A percentile compares a stretch with the other conserved stretches of the same genome.
Conservation (phyloP, 1,140 invertebrate species). For the Conus betulinus region DNA sequence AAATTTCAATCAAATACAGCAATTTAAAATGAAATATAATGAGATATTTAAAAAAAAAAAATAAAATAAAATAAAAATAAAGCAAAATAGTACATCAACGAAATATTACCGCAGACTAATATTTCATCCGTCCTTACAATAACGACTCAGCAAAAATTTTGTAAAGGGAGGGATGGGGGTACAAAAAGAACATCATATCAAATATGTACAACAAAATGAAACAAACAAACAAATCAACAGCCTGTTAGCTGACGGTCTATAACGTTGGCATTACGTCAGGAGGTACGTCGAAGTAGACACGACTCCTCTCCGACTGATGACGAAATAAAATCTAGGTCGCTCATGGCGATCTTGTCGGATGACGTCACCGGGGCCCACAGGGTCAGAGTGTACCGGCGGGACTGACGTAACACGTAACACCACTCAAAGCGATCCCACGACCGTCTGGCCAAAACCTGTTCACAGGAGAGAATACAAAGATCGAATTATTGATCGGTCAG, state of each 20-base stretch:
- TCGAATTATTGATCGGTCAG: neutral
- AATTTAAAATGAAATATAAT: no score
- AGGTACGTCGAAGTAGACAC: conserved; percentile 57
- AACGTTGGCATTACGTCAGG: conserved; percentile 42
- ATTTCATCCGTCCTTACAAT: no score
- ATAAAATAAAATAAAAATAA: neutral
- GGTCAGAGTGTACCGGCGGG: conserved; percentile 53
- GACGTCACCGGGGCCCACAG: conserved; percentile 44
- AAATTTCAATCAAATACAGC: no score
- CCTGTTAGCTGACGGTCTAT: neutral
- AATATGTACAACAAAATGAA: no score
- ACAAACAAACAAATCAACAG: neutral
- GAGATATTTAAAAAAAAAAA: no score
- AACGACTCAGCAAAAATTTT: neutral
- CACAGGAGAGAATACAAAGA: no score
- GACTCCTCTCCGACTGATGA: conserved; percentile 40
- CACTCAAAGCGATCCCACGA: conserved; percentile 53
- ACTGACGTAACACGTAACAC: conserved; percentile 55
- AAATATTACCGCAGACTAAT: neutral
- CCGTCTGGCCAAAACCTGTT: conserved; percentile 38
- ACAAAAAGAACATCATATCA: neutral
- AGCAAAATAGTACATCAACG: neutral
- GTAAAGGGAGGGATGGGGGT: neutral
- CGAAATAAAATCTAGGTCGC: conserved; percentile 52
- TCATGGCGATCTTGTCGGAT: conserved; percentile 42